Base-by-base conservation (phyloP, 2,888 invertebrate species). In the Galeopsomyia nigrocyanea region DNA sequence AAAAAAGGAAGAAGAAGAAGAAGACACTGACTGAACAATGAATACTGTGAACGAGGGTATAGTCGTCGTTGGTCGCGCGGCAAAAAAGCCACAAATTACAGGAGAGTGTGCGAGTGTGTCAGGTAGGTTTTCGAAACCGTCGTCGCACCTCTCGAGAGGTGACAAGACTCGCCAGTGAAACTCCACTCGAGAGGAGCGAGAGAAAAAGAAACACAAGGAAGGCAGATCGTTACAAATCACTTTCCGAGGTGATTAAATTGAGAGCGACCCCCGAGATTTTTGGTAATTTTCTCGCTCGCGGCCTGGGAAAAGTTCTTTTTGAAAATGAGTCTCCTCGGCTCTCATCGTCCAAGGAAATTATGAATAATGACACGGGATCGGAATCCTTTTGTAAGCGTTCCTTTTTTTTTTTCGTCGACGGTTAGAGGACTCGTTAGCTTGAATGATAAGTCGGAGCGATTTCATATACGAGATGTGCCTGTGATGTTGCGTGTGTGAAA, bases 381-480 rank as follows among this genome's bases (percentile, higher is more conserved):
- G 39, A 62, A 47, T 55, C 68, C 49, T 71, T 72, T 60, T 58
- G 55, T 47, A 58, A 39, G 50, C 51, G 71, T 57, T 56, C n/a
- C 7, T 47, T 19, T 50, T 50, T 21, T 77, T 75, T 75, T 79
- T 67, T 76, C 73, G 61, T 80, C 80, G 82, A 81, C 79, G 82
- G 82, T 82, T 80, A 81, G 80, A 80, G 79, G 66, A 82, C 82
- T 85, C 85, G 84, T 85, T 85, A 84, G 82, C 77, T 78, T 78
- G 82, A 82, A 85, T 84, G 84, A 85, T 85, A 85, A 85, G 85
- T 85, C 84, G 82, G 82, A 83, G 82, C 82, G 81, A 82, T 83
- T 84, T 83, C 82, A 83, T 80, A 83, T 80, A 79, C 77, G 57
- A 46, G 51, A 6, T 47, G 50, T 31, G 39, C n/a, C 53, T 26